phyloP scores from a whole-genome alignment of 2,113 vertebrate genomes.

The Dasyurus viverrinus region DNA sequence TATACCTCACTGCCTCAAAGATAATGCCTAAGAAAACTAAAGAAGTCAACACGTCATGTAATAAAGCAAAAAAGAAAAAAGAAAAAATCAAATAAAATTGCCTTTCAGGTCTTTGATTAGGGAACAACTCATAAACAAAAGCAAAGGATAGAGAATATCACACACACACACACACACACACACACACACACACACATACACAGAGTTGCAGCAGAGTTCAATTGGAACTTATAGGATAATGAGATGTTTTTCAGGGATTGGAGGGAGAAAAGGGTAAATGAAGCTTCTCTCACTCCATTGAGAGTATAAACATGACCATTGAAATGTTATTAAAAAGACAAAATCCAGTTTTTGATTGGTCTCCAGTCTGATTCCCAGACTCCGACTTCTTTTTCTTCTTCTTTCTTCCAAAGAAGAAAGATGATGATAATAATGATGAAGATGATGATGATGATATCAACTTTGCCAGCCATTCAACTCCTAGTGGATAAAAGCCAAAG shows the following conservation, averaged over 20 bases:
- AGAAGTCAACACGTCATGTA: background rate
- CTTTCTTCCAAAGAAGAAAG: too few relatives aligned
- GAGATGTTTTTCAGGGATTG: background rate
- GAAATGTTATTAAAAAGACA: too few relatives aligned
- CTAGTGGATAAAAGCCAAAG: background rate
- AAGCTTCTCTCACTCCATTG: too few relatives aligned
- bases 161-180: background rate
- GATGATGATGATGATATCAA: too few relatives aligned
- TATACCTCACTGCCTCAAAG: background rate
- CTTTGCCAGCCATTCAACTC: background rate
- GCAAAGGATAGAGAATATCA: background rate
- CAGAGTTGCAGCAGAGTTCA: background rate
- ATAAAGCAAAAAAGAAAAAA: background rate
- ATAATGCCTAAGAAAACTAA: background rate
- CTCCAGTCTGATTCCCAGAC: too few relatives aligned
- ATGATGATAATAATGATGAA: too few relatives aligned
- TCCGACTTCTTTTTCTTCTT: too few relatives aligned
- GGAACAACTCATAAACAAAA: background rate
- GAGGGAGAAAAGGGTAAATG: background rate
- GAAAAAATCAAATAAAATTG: background rate
- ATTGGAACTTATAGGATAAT: background rate
- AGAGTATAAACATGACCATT: too few relatives aligned
- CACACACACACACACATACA: too few relatives aligned
- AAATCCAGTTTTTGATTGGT: too few relatives aligned
- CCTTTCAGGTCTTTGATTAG: background rate